Conservation (phyloP, 2,113 vertebrate species). For the Zosterops hypoxanthus region DNA sequence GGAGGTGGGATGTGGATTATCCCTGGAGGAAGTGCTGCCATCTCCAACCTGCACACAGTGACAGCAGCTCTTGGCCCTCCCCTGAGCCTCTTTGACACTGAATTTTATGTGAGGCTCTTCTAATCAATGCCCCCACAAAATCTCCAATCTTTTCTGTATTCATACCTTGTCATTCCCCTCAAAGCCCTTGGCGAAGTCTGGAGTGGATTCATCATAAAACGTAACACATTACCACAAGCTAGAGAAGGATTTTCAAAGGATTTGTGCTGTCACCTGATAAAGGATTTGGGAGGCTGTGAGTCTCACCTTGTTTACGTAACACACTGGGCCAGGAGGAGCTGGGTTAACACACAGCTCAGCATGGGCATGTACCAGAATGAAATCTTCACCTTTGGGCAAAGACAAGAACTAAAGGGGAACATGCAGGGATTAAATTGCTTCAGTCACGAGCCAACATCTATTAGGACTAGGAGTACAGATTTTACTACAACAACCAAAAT, state of each 20-base stretch:
- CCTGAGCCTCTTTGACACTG: not conserved
- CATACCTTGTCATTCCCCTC: not conserved
- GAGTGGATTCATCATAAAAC: conserved; percentile 49
- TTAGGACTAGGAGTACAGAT: not conserved
- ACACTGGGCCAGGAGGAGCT: conserved; percentile 37
- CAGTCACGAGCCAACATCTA: conserved; percentile 28
- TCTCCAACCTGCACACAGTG: not conserved
- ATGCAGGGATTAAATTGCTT: conserved; percentile 36
- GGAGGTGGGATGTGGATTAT: not conserved
- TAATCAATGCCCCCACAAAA: not conserved
- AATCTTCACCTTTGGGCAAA: conserved; percentile 59
- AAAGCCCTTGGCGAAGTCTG: conserved; percentile 19
- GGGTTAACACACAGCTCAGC: conserved; percentile 37
- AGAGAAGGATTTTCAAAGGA: conserved; percentile 57
- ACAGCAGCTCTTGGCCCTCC: not conserved
- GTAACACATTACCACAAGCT: conserved; percentile 21
- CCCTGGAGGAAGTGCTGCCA: not conserved
- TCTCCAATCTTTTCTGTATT: not conserved
- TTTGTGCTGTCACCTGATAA: conserved; percentile 65
- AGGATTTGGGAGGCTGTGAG: conserved; percentile 62
- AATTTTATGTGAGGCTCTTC: not conserved
- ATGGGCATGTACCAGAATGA: conserved; percentile 2
- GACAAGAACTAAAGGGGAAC: not conserved
- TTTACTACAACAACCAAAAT: not conserved
- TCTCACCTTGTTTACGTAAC: conserved; percentile 61